Conservation (phyloP, 2,888 invertebrate genomes). For the Morpho achilles region DNA sequence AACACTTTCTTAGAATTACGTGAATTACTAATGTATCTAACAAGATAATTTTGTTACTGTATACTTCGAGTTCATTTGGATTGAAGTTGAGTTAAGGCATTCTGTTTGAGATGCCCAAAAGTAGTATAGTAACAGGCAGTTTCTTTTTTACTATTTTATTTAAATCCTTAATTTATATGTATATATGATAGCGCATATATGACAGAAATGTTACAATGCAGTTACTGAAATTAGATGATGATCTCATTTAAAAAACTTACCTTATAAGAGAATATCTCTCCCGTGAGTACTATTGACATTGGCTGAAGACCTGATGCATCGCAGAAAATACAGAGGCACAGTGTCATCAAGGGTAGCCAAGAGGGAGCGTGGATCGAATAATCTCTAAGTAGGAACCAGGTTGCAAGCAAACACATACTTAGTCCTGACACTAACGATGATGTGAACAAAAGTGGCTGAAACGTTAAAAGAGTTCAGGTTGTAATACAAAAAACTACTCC, state of each 20-base stretch:
- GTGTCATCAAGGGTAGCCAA: slow-evolving; percentile 70
- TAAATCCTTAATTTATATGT: too few species aligned
- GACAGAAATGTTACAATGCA: too few species aligned
- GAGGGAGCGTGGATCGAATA: slow-evolving; percentile 44
- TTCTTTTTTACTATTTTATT: too few species aligned
- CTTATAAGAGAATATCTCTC: slow-evolving; percentile 75
- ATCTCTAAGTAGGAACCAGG: slow-evolving; percentile 57
- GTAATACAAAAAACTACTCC: not conserved
- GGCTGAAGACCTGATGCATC: slow-evolving; percentile 75
- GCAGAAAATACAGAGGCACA: slow-evolving; percentile 72
- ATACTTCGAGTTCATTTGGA: too few species aligned
- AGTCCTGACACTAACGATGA: slow-evolving; percentile 58
- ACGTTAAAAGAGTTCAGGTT: slow-evolving; percentile 14
- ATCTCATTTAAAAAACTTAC: slow-evolving; percentile 32
- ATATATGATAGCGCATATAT: too few species aligned
- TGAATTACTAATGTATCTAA: too few species aligned
- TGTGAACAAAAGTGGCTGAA: slow-evolving; percentile 51
- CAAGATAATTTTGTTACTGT: too few species aligned
- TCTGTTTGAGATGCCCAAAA: too few species aligned
- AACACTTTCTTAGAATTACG: too few species aligned
- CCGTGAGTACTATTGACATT: slow-evolving; percentile 66
- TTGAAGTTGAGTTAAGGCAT: too few species aligned
- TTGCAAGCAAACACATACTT: slow-evolving; percentile 58
- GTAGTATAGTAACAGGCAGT: too few species aligned
- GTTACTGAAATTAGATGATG: not conserved